Evolutionary conservation across 2,797 vertebrate genomes (phyloP), one percentile per base, ranked within the genome.

Genomic region (Monodelphis domestica): DNA sequence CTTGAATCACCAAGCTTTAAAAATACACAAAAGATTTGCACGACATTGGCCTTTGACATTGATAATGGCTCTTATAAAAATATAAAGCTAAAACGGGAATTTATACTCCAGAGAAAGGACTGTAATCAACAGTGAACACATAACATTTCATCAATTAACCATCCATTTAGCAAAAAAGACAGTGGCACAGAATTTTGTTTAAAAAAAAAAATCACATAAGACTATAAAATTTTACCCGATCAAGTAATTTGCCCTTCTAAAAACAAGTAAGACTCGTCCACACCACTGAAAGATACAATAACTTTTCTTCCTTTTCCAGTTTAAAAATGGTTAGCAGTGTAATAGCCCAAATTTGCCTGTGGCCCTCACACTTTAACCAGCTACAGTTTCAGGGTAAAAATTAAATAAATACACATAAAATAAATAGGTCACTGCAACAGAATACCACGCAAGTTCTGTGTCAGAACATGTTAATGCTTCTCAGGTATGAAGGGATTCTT

Each of bases 361-460:
- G 92, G 97, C 95, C 96, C 96, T 97, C 97, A 98, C 97, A 98
- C 94, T 94, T 88, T 91, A 94, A 97, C 94, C 94, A 56, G 96
- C 96, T 97, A 98, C 95, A 87, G 93, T 87, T 90, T 96, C 96
- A 93, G 97, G 96, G 96, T 98, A 98, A 98, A 98, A 98, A 98
- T 98, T 98, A 98, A 98, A 98, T 98, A 98, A 98, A 98, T 98
- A 98, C 98, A 98, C 98, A 98, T 98, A 98, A 98, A 98, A 98
- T 98, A 98, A 98, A 98, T 98, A 98, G 93, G 70, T 93, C 7
- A 88, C 89, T 89, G 96, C 93, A 97, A 97, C 97, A 97, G 96
- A 98, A 97, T 87, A 96, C 56, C 91, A 95, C 94, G 92, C 88
- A 92, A 92, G 38, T 52, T 88, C 53, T 94, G 55, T 57, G 33